Percentiles rank a stretch among this genome's conserved stretches.
Evolutionary conservation across 2,797 vertebrate species (phyloP).

Genomic region (Crocodylus rhombifer): DNA sequence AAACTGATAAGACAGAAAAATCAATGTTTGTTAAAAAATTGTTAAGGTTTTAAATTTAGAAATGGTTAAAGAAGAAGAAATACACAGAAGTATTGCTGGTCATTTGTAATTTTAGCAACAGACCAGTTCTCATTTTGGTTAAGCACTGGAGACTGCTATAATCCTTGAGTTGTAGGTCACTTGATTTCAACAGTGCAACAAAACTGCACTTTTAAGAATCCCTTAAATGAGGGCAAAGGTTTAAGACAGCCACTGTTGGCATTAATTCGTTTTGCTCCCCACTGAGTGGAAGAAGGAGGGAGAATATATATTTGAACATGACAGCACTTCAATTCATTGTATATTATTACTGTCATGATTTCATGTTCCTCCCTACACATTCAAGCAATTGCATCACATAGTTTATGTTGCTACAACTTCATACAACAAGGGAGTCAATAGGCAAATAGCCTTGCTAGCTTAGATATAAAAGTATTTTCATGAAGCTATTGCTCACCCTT

Average conservation of each 20-base stretch:
- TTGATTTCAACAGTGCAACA: conserved; percentile 46
- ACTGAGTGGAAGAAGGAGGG: conserved; percentile 51
- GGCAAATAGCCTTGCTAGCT: background rate
- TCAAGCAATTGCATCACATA: background rate
- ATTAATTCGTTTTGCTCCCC: conserved; percentile 67
- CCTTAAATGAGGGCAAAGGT: conserved; percentile 68
- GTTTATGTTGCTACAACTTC: background rate
- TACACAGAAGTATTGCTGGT: background rate
- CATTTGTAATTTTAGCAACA: conserved; percentile 12
- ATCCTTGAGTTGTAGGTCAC: conserved; percentile 59
- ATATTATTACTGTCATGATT: background rate
- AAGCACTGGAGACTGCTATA: conserved; percentile 16
- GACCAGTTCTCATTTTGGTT: background rate
- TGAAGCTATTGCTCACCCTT: background rate
- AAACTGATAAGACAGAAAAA: background rate
- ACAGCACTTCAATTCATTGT: background rate
- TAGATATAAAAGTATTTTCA: background rate
- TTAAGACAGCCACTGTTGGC: conserved; percentile 59
- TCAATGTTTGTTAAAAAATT: conserved; percentile 16
- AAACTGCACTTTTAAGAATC: conserved; percentile 12
- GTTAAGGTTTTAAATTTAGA: background rate
- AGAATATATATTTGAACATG: background rate
- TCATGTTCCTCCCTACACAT: background rate
- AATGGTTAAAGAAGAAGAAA: background rate
- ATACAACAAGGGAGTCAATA: fast-evolving